These are phyloP conservation scores for Drosophila mauritiana DNA, from an alignment of 1,140 invertebrate genomes.

Conservation along the genomic window DNA sequence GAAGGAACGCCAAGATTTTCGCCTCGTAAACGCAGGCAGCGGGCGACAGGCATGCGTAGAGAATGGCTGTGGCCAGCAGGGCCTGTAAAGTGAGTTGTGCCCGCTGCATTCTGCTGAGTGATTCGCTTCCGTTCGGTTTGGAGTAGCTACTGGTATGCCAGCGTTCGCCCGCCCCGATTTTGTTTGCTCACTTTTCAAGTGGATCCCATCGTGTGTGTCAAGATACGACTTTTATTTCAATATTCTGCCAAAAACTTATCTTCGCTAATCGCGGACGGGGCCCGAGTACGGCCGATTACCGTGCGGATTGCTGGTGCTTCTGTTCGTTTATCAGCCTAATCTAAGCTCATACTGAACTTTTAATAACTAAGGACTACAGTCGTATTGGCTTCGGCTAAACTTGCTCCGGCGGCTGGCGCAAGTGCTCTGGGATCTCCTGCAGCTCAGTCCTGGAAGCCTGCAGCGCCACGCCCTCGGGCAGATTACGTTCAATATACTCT, in stretches of 20 bases:
- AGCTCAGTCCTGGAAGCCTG: constrained; percentile 95
- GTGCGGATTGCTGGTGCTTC: not conserved
- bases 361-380: constrained; percentile 29
- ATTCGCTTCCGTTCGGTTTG: constrained; percentile 22
- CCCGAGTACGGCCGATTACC: constrained; percentile 10
- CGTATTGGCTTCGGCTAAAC: constrained; percentile 35
- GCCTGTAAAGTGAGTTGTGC: constrained; percentile 15
- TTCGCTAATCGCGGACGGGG: constrained; percentile 32
- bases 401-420: constrained; percentile 78
- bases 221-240: constrained; percentile 58
- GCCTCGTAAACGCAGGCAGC: constrained; percentile 47
- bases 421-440: constrained; percentile 86
- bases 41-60: constrained; percentile 41
- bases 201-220: constrained; percentile 41
- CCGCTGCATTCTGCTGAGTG: constrained; percentile 21
- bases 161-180: constrained; percentile 30
- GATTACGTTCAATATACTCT: constrained; percentile 98
- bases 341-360: constrained; percentile 26
- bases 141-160: constrained; percentile 36
- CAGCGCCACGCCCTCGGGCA: constrained; percentile 98
- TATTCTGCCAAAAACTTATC: constrained; percentile 33
- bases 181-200: constrained; percentile 48
- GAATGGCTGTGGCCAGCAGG: constrained; percentile 32
- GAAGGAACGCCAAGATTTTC: constrained; percentile 49
- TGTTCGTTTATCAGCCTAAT: constrained; percentile 29